These are phyloP conservation scores for Creontiades dilutus DNA, from an alignment of 2,888 invertebrate genomes.

Conservation along the genomic window DNA sequence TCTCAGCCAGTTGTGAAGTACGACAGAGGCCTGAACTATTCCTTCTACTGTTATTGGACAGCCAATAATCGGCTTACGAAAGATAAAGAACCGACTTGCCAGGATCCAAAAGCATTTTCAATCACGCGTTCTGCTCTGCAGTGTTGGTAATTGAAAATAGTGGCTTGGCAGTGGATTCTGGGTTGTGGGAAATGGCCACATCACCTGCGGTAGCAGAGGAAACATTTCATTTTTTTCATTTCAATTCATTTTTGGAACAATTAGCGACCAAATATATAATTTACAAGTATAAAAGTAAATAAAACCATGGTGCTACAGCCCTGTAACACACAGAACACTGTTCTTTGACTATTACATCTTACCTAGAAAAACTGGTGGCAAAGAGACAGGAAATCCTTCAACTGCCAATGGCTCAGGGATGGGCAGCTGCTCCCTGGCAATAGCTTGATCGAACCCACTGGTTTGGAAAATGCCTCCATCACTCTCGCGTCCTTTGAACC, in stretches of 20 bases:
- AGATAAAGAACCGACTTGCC: background rate
- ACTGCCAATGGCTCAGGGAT: background rate
- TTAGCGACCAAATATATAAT: too few species aligned
- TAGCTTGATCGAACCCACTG: background rate
- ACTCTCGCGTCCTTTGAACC: background rate
- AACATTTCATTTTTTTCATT: too few species aligned
- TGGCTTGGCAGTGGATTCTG: background rate
- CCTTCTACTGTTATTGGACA: background rate
- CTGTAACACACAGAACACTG: too few species aligned
- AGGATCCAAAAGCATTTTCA: background rate
- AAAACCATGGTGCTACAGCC: too few species aligned
- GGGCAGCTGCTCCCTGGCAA: background rate
- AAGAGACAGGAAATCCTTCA: background rate
- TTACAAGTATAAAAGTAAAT: too few species aligned
- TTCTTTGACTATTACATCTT: too few species aligned
- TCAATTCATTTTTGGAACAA: too few species aligned
- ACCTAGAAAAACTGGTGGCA: constrained; percentile 27
- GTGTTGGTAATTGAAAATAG: constrained; percentile 29
- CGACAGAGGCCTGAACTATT: constrained; percentile 19
- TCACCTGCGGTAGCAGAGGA: background rate
- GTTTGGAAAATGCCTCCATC: constrained; percentile 18
- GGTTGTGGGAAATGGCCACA: background rate
- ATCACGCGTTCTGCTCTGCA: background rate
- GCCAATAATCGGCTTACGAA: background rate
- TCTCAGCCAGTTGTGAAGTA: constrained; percentile 40